Evolutionary conservation across 2,888 invertebrate genomes (phyloP).

Genomic region (Lysandra coridon): DNA sequence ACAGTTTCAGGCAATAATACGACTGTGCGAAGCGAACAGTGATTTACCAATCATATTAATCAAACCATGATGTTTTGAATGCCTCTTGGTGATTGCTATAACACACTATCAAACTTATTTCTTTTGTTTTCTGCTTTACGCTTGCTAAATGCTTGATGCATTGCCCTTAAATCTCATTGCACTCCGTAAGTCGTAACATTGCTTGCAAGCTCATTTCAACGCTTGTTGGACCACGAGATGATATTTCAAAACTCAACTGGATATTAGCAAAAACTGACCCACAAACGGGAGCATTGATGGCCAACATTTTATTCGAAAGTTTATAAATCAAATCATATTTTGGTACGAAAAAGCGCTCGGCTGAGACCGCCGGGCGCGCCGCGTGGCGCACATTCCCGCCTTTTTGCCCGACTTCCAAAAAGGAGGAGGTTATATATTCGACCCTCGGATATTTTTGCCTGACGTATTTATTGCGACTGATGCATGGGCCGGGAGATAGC

Average conservation of each 20-base stretch:
- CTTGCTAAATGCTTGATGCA: too few relatives aligned
- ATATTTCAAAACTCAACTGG: slow-evolving; percentile 31
- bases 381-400: slow-evolving; percentile 60
- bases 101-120: too few relatives aligned
- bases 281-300: slow-evolving; percentile 7
- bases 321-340: slow-evolving; percentile 51
- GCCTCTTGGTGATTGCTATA: too few relatives aligned
- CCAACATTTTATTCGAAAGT: slow-evolving; percentile 15
- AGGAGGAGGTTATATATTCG: slow-evolving; percentile 20
- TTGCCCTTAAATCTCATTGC: too few relatives aligned
- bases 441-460: slow-evolving; percentile 15
- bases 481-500: slow-evolving; percentile 57
- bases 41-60: too few relatives aligned
- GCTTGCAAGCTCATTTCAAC: not conserved
- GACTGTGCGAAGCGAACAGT: too few relatives aligned
- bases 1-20: too few relatives aligned
- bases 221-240: not conserved
- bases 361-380: slow-evolving; percentile 67
- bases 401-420: slow-evolving; percentile 65
- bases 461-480: slow-evolving; percentile 72
- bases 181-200: too few relatives aligned
- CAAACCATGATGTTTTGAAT: too few relatives aligned
- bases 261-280: slow-evolving; percentile 24
- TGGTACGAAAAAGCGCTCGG: slow-evolving; percentile 57
- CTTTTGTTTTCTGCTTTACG: too few relatives aligned